Percentiles rank a stretch among this genome's conserved stretches.
Conservation (phyloP, 64 coral and sea anemone species). For the Dendronephthya gigantea region DNA sequence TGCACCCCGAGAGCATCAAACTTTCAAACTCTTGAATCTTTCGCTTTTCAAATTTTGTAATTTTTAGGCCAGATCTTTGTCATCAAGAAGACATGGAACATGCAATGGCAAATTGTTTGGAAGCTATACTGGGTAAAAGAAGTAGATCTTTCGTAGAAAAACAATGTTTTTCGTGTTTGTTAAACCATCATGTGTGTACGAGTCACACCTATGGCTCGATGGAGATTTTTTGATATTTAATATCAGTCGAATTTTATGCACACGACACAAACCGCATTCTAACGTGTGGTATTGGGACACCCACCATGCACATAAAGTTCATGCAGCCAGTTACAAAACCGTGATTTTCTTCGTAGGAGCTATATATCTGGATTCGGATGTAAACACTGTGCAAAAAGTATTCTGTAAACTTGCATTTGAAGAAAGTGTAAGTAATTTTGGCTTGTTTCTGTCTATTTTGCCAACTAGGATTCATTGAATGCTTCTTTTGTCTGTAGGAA, state of each 20-base stretch:
- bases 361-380: slow-evolving; percentile 68
- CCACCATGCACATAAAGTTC: neutral
- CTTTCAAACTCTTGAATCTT: too few relatives aligned
- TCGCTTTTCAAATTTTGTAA: neutral
- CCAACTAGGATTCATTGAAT: neutral
- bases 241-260: too few relatives aligned
- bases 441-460: neutral
- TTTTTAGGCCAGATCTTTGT: slow-evolving; percentile 76
- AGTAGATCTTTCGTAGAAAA: too few relatives aligned
- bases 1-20: too few relatives aligned
- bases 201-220: too few relatives aligned
- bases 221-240: too few relatives aligned
- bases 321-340: neutral
- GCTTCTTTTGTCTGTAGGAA: slow-evolving; percentile 22
- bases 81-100: slow-evolving; percentile 87
- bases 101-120: slow-evolving; percentile 95
- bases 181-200: too few relatives aligned
- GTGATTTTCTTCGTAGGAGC: slow-evolving; percentile 40
- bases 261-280: too few relatives aligned
- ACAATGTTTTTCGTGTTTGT: too few relatives aligned
- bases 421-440: slow-evolving; percentile 38
- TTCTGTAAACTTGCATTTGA: slow-evolving; percentile 63
- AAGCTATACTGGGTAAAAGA: slow-evolving; percentile 70
- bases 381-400: slow-evolving; percentile 38
- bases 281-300: too few relatives aligned